Evolutionary conservation across 2,888 invertebrate genomes (phyloP), one percentile per base, ranked within the genome.

Genomic region (Aricia artaxerxes): DNA sequence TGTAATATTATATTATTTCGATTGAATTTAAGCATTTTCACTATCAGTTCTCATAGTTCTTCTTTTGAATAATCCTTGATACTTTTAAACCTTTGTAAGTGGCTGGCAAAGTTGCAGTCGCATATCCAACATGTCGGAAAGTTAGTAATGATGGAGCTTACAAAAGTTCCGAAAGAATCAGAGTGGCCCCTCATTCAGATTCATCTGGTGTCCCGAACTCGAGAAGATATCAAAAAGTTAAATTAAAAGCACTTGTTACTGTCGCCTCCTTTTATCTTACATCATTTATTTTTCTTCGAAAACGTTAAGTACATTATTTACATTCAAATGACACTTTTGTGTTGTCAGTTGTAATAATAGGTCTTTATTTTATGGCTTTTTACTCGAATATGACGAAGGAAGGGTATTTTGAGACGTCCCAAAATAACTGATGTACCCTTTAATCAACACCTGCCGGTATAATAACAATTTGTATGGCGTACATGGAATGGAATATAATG

Each of bases 171-270:
- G 35, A 78, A 79, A 79, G 79, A 77, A 79, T 77, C 77, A 69
- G 72, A 77, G 61, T 64, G 64, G 44, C 53, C 79, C 16, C 79
- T 72, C 77, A 75, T 79, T 79, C 73, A 73, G 79, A 81, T 78
- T 80, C 81, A 78, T 79, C 79, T 72, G 80, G 69, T 77, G 80
- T 78, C 73, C 85, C 81, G 82, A 85, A 86, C 86, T 87, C 87
- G 86, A 86, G 86, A 88, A 89, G 88, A 89, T 89, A 87, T 86
- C 86, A 85, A 86, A 88, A 90, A 90, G 90, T 90, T 90, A 90
- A 90, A 90, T 90, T 90, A 88, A 86, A 83, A 83, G 85, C 86
- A 89, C 89, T 90, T 89, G 88, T 89, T 86, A 79, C 73, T 53
- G 77, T 69, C 77, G 72, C 40, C 61, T 73, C 75, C 75, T 79